Evolutionary conservation across 2,888 invertebrate species (phyloP).

Genomic region (Argyra leucocephala): DNA sequence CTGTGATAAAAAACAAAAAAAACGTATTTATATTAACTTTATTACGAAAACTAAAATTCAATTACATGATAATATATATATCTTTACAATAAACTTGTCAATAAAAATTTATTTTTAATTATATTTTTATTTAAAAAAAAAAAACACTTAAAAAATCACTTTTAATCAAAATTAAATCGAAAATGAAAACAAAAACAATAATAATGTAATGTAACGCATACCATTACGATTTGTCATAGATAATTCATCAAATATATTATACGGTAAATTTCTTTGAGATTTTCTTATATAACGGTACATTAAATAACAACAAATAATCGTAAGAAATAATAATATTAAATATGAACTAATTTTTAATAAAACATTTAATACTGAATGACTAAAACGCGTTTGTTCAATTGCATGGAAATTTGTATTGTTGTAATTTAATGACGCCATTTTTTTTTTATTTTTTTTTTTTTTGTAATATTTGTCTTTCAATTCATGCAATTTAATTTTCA

Average conservation of each 20-base stretch:
- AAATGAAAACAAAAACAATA: neutral
- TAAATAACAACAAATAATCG: neutral
- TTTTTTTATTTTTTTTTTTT: neutral
- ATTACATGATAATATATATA: too few relatives aligned
- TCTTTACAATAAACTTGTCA: too few relatives aligned
- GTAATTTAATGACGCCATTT: neutral
- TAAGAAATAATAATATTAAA: neutral
- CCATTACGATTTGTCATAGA: neutral
- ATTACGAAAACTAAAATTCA: too few relatives aligned
- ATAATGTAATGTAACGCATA: neutral
- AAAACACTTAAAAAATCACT: neutral
- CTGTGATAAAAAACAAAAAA: too few relatives aligned
- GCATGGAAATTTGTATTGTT: neutral
- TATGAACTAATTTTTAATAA: neutral
- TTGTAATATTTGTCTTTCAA: neutral
- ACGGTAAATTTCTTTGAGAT: neutral
- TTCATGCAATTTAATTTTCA: too few relatives aligned
- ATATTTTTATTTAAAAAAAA: neutral
- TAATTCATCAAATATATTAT: neutral
- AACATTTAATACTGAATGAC: neutral
- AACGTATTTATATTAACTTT: too few relatives aligned
- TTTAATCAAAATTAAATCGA: neutral
- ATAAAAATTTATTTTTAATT: too few relatives aligned
- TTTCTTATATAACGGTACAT: neutral
- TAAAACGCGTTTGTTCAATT: too few relatives aligned